A percentile compares a stretch with the other conserved stretches of the same genome.
phyloP scores from a whole-genome alignment of 1,140 invertebrate species.

The Nasonia vitripennis region DNA sequence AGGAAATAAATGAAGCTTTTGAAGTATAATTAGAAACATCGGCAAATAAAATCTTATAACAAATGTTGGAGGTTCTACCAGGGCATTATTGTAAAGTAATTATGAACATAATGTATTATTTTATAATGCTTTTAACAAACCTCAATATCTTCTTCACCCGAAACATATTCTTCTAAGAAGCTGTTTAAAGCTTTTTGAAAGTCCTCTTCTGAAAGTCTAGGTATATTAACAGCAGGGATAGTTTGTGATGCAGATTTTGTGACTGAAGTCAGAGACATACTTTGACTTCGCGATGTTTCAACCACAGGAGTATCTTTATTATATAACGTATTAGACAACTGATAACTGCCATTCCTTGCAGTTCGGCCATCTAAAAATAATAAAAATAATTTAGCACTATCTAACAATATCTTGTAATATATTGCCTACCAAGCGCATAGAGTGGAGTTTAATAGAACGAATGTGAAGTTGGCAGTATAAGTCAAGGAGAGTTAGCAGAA shows the following conservation, averaged over 20 bases:
- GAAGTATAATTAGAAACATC: no score
- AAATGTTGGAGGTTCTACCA: no score
- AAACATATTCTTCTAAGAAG: slow-evolving; percentile 63
- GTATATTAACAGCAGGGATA: slow-evolving; percentile 57
- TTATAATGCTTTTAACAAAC: slow-evolving; percentile 55
- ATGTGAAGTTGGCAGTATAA: no score
- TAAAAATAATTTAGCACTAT: no score
- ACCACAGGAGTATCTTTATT: slow-evolving; percentile 62
- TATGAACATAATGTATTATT: background rate
- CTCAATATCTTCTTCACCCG: slow-evolving; percentile 58
- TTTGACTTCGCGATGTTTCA: slow-evolving; percentile 65
- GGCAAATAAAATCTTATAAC: no score
- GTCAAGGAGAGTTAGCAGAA: no score
- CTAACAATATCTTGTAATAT: no score
- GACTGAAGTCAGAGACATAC: slow-evolving; percentile 66
- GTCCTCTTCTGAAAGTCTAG: slow-evolving; percentile 60
- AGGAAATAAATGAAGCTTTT: no score
- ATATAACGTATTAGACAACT: slow-evolving; percentile 66
- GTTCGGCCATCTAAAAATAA: slow-evolving; percentile 71
- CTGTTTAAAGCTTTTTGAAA: slow-evolving; percentile 59
- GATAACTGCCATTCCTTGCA: slow-evolving; percentile 78
- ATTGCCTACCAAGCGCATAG: no score
- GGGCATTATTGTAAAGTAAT: no score
- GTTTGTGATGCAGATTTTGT: slow-evolving; percentile 65
- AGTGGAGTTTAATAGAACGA: no score